Percentiles rank a stretch among this genome's conserved stretches.
Evolutionary conservation across 2,797 vertebrate genomes (phyloP).

Genomic region (Macroramphosus scolopax): DNA sequence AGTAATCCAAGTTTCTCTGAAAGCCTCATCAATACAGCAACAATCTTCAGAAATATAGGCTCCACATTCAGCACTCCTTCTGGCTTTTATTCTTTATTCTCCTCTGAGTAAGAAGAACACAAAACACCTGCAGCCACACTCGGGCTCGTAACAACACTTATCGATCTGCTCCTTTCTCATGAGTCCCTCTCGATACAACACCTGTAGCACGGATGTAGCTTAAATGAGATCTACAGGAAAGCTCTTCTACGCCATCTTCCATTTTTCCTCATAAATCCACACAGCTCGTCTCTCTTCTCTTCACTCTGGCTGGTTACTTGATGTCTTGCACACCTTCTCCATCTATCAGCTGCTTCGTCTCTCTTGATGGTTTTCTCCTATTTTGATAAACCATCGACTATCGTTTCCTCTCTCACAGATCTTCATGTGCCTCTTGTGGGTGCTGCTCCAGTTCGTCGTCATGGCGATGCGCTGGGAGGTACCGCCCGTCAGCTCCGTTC

Average conservation of each 20-base stretch:
- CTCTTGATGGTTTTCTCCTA: slow-evolving; percentile 3
- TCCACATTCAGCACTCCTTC: slow-evolving; percentile 30
- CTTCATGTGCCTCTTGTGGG: slow-evolving; percentile 85
- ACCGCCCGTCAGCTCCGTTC: slow-evolving; percentile 47
- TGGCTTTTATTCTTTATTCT: slow-evolving; percentile 30
- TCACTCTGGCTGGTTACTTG: slow-evolving; percentile 1
- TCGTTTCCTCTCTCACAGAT: slow-evolving; percentile 60
- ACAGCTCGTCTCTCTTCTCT: slow-evolving; percentile 20
- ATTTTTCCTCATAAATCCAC: slow-evolving; percentile 47
- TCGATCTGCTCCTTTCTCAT: slow-evolving; percentile 46
- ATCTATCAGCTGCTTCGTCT: slow-evolving; percentile 8
- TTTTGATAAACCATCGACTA: no score
- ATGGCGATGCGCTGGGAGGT: slow-evolving; percentile 78
- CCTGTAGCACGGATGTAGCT: slow-evolving; percentile 40
- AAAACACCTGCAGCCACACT: slow-evolving; percentile 41
- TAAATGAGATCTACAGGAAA: slow-evolving; percentile 40
- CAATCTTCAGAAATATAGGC: slow-evolving; percentile 37
- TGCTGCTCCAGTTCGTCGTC: slow-evolving; percentile 78
- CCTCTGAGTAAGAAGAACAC: slow-evolving; percentile 37
- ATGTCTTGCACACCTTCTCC: not conserved
- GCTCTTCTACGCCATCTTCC: slow-evolving; percentile 20
- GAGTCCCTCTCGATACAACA: slow-evolving; percentile 44
- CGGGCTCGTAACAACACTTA: slow-evolving; percentile 36
- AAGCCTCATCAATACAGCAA: slow-evolving; percentile 51
- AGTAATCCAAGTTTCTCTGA: slow-evolving; percentile 47